Evolutionary conservation across 2,113 vertebrate species (phyloP), one percentile per base, ranked within the genome.

Genomic region (Alligator sinensis): DNA sequence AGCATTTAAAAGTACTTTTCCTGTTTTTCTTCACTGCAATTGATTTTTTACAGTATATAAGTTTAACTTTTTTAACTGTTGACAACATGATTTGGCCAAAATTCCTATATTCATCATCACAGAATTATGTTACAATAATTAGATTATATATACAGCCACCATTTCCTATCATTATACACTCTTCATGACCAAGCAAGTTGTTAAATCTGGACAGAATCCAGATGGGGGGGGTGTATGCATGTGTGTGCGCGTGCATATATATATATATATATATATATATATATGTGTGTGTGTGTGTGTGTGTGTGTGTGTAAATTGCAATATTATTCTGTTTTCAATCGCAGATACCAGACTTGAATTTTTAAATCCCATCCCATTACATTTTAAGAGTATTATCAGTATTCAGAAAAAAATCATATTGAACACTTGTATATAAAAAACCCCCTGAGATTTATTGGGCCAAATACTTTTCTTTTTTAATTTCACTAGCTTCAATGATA

Each of bases 1-100:
- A 87, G 60, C 75, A 89, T 88, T 92, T 89, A 30, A 92, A 96
- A 87, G 86, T 78, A 82, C 86, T 90, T 92, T 93, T 95, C 59
- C 30, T 74, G 6, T 78, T 95, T 94, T 15, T 94, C 85, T 88
- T 63, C 47, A 82, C 30, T 79, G 11, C 62, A 80, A 83, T 55
- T 88, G 75, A 84, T 83, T 89, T 24, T 80, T 87, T 79, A 61
- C 7, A 38, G 6, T 16, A 27, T 14, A n/a, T 60, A 92, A 6
- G 11, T 54, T 70, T 54, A 10, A 76, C 34, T 80, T 3, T 19
- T 84, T 83, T 9, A 19, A 54, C 30, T 61, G n/a, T 55, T 3
- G 1, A 76, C 55, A 88, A 4, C 14, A 3, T 79, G 66, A 4
- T 15, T 24, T 72, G 59, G 2, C 80, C 80, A 54, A 9, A 80